Percentiles rank a stretch among this genome's conserved stretches.
Evolutionary conservation across 23 tunicate genomes (phyloP).

Genomic region (Styela plicata): DNA sequence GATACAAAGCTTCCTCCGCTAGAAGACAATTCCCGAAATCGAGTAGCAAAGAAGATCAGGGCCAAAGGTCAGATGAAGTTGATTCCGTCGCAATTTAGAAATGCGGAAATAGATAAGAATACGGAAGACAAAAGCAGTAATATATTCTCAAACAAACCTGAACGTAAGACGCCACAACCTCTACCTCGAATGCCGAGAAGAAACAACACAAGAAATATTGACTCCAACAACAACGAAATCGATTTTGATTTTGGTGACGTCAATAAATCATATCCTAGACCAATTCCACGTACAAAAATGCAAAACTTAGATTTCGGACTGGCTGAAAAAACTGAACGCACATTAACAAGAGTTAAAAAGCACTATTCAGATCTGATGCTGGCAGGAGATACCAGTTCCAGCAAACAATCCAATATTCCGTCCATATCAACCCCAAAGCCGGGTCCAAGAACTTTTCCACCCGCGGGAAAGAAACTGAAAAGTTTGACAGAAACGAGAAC

Average conservation of each 20-base stretch:
- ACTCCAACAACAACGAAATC: neutral
- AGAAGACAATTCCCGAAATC: neutral
- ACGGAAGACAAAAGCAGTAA: too few relatives aligned
- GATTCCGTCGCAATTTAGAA: neutral
- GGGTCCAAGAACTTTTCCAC: neutral
- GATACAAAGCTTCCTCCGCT: neutral
- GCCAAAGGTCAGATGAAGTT: neutral
- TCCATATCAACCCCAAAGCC: neutral
- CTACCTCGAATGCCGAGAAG: neutral
- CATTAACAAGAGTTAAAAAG: neutral
- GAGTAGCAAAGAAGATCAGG: neutral
- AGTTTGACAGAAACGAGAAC: neutral
- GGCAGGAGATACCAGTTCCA: neutral
- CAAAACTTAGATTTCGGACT: neutral
- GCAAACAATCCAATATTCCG: neutral
- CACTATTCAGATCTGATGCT: neutral
- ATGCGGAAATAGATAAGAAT: neutral
- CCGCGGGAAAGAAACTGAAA: neutral
- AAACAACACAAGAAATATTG: neutral
- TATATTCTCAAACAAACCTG: neutral
- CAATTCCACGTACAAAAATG: neutral
- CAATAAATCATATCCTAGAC: neutral
- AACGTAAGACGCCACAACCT: neutral
- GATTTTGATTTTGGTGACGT: neutral
- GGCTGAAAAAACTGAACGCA: neutral